These are phyloP conservation scores for Oncopeltus fasciatus DNA, from an alignment of 1,140 invertebrate species.

Conservation along the genomic window DNA sequence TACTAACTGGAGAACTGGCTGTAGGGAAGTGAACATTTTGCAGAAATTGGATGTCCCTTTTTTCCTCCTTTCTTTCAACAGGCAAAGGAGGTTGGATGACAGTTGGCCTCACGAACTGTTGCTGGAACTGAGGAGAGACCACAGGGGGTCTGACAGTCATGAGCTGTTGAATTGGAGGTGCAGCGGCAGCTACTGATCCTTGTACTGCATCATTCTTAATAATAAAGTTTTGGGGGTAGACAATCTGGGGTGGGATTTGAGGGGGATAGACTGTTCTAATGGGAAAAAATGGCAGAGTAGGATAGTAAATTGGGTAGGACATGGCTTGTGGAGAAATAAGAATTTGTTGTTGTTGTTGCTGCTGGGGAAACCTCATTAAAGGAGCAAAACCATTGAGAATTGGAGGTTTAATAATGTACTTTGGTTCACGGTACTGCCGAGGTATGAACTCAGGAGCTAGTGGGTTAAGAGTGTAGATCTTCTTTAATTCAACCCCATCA, in stretches of 20 bases:
- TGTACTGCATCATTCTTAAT: background rate
- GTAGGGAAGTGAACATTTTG: constrained; percentile 39
- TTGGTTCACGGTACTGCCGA: constrained; percentile 27
- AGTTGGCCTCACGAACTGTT: background rate
- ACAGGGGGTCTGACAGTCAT: background rate
- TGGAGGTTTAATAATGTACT: background rate
- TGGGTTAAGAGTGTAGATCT: constrained; percentile 64
- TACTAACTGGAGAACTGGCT: too few species aligned
- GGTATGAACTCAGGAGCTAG: constrained; percentile 69
- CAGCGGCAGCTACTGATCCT: too few species aligned
- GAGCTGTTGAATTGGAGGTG: background rate
- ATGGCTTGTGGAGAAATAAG: background rate
- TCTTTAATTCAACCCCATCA: constrained; percentile 56
- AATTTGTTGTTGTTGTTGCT: background rate
- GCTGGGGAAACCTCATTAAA: background rate
- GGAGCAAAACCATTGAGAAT: background rate
- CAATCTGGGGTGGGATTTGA: constrained; percentile 1
- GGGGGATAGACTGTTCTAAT: constrained; percentile 10
- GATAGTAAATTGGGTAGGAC: background rate
- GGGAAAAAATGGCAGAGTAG: constrained; percentile 5
- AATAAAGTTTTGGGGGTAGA: background rate
- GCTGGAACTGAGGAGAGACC: background rate
- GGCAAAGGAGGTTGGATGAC: constrained; percentile 15
- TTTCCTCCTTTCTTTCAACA: constrained; percentile 24
- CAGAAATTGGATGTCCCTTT: constrained; percentile 33